Conservation (phyloP, 2,113 vertebrate genomes). For the Protobothrops flavoviridis region DNA sequence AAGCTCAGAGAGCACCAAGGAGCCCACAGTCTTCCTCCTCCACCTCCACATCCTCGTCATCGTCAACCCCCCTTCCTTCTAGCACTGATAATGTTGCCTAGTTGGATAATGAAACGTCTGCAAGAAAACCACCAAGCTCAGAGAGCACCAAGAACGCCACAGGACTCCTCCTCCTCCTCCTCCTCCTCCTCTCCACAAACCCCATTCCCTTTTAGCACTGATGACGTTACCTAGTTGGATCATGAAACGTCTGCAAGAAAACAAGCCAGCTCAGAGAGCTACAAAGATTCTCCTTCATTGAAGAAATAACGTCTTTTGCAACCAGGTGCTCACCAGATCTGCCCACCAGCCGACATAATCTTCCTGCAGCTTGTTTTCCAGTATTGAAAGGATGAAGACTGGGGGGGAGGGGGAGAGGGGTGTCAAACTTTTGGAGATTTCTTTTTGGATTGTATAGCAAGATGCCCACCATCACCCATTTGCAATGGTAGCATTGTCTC, state of each 20-base stretch:
- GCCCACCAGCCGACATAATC: neutral
- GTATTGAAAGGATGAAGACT: neutral
- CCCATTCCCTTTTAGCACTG: neutral
- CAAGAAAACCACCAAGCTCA: too few relatives aligned
- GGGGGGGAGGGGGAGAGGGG: fast-evolving
- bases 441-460: neutral
- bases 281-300: neutral
- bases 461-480: neutral
- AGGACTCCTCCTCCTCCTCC: too few relatives aligned
- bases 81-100: too few relatives aligned
- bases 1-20: neutral
- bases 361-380: neutral
- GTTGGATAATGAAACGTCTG: too few relatives aligned
- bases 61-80: too few relatives aligned
- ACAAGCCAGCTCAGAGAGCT: neutral
- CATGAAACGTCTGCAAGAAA: too few relatives aligned
- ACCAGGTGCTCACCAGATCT: neutral
- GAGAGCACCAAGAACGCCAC: too few relatives aligned
- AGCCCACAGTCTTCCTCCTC: neutral
- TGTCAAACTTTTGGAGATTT: neutral
- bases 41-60: too few relatives aligned
- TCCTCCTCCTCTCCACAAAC: neutral
- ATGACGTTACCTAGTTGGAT: too few relatives aligned
- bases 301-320: neutral
- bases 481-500: neutral